Evolutionary conservation across 2,113 vertebrate species (phyloP), one percentile per base, ranked within the genome.

Genomic region (Gobiocypris rarus): DNA sequence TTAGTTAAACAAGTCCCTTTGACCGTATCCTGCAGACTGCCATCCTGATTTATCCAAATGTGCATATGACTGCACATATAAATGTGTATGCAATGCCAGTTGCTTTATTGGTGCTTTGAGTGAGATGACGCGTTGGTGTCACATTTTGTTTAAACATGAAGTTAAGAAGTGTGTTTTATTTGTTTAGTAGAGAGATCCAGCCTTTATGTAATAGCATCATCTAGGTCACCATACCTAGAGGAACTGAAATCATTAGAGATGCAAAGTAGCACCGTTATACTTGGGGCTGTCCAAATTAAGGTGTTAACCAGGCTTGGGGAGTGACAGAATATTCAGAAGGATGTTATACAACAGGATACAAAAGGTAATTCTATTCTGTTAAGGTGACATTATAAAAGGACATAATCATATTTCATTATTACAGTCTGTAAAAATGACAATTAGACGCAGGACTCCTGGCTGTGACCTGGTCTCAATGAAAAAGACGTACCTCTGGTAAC

Each of bases 221-320:
- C 75, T 80, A 80, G 77, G 77, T 50, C 59, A 67, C 59, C 43
- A 65, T 80, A 80, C 77, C 77, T 80, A 28, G 77, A 80, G 38
- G 56, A 80, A 65, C 59, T 22, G 3, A 80, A 28, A 65, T 80
- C 41, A 80, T 80, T 80, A 65, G 43, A 31, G 59, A 80, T 80
- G 59, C 59, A 67, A 67, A 80, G 45, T 43, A 80, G 24, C 76
- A 45, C 22, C 19, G 38, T 43, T 78, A 78, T 41, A 79, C 14
- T 34, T 31, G 3, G 4, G 19, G 24, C 59, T 58, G 75, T 31
- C 26, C 4, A 22, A 54, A 31, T 48, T 26, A 61, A 61, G 54
- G 75, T 77, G 75, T 43, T 77, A 63, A 63, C 13, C 41, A 63
- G 43, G 77, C 14, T 80, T 19, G 41, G 9, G 58, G 24, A 45